phyloP scores from a whole-genome alignment of 2,797 vertebrate genomes.

The Megaceryle alcyon region DNA sequence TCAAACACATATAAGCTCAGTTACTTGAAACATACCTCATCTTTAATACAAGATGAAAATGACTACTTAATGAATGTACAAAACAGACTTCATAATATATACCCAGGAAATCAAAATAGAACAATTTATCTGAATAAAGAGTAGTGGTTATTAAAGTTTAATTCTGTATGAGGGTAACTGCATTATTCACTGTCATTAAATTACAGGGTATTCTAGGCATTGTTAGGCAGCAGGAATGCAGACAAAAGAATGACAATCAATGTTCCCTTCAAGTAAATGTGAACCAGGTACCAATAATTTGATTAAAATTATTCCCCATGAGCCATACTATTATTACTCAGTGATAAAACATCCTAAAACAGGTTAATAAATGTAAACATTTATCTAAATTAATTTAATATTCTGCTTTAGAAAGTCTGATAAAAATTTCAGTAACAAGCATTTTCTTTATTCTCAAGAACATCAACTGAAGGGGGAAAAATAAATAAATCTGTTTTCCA shows the following conservation, averaged over 20 bases:
- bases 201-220: neutral
- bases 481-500: neutral
- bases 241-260: neutral
- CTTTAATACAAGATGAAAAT: neutral
- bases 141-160: neutral
- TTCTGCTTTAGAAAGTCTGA: neutral
- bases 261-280: neutral
- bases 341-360: neutral
- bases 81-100: neutral
- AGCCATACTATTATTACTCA: neutral
- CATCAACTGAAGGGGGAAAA: neutral
- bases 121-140: neutral
- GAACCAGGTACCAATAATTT: neutral
- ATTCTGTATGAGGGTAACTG: neutral
- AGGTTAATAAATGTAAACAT: neutral
- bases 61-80: neutral
- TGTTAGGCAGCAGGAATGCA: neutral
- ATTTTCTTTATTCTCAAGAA: neutral
- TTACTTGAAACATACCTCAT: neutral
- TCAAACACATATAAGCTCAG: neutral
- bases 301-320: constrained; percentile 15
- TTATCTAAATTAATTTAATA: neutral
- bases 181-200: neutral
- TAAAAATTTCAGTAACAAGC: neutral
- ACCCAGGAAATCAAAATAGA: neutral